Base-by-base conservation (phyloP, 2,113 vertebrate genomes). In the Solea senegalensis region DNA sequence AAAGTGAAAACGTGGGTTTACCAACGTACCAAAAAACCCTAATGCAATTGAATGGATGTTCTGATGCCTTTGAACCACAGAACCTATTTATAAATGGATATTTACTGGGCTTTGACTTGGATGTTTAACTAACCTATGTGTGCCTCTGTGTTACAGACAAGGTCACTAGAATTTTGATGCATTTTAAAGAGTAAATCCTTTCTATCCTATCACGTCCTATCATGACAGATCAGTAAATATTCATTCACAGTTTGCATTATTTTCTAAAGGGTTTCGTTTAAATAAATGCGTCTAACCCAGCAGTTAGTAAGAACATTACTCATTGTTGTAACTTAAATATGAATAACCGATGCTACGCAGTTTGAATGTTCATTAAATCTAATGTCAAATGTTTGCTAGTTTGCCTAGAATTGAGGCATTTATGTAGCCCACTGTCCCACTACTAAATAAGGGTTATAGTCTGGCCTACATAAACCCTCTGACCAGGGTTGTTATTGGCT, bases 401-500 rank as follows among this genome's bases (percentile, higher is more conserved):
- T 50, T 55, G 6, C 46, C 15, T 65, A 15, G 34, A 69, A 26
- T 26, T 71, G 11, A 43, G 34, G 55, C 60, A 71, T 78, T 66
- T 72, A 16, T 49, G 14, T 2, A 0, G 65, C 69, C 54, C 65
- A 57, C 71, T 66, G 63, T 53, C 66, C 50, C 5, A 8, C 52
- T 34, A 62, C 45, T 76, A 34, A 82, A 62, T 63, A 49, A 65
- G 54, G 49, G 60, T 34, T 81, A 65, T 56, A 66, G 57, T 77
- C 34, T 16, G 16, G 54, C 59, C 57, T 13, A 34, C 43, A 15
- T 50, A 45, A 64, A 43, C 50, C 71, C 66, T 54, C 2, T 69
- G 72, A 76, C 46, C 69, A 50, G 9, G 27, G 62, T 69, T 74
- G 70, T 77, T 74, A 66, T 76, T 65, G 72, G 78, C 58, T 69